phyloP scores from a whole-genome alignment of 2,797 vertebrate genomes.

The Crocidura indochinensis region DNA sequence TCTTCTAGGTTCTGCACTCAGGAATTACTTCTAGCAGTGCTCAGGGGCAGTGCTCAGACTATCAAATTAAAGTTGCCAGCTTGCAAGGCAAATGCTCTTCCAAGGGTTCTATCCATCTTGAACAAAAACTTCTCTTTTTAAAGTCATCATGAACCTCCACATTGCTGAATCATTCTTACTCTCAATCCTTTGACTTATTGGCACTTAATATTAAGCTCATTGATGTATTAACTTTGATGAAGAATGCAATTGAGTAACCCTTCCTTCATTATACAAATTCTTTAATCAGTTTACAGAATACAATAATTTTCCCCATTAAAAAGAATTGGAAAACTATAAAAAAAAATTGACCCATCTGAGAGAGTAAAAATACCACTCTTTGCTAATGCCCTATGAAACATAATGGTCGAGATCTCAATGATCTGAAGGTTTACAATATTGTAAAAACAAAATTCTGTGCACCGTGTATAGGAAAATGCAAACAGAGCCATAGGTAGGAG shows the following conservation, averaged over 20 bases:
- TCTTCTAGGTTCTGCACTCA: too few species aligned
- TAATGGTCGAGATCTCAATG: background rate
- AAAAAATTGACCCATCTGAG: slow-evolving; percentile 31
- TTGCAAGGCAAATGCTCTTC: too few species aligned
- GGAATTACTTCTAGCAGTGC: too few species aligned
- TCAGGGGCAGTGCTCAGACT: too few species aligned
- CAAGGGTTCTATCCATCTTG: too few species aligned
- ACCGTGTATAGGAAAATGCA: slow-evolving; percentile 55
- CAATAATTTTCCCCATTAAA: slow-evolving; percentile 7
- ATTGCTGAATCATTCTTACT: slow-evolving; percentile 6
- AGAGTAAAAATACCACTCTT: slow-evolving; percentile 21
- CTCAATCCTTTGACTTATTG: background rate
- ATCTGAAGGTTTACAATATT: slow-evolving; percentile 57
- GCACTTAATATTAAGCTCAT: background rate
- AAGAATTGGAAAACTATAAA: background rate
- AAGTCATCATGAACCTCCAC: background rate
- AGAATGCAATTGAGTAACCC: background rate
- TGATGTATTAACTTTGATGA: background rate
- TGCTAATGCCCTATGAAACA: slow-evolving; percentile 2
- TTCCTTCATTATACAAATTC: slow-evolving; percentile 5
- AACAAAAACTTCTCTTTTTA: background rate
- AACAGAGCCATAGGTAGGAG: slow-evolving; percentile 22
- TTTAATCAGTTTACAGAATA: background rate
- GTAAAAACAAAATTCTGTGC: slow-evolving; percentile 55
- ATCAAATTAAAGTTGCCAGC: too few species aligned